phyloP scores from a whole-genome alignment of 2,113 vertebrate genomes.

The Nibea coibor region DNA sequence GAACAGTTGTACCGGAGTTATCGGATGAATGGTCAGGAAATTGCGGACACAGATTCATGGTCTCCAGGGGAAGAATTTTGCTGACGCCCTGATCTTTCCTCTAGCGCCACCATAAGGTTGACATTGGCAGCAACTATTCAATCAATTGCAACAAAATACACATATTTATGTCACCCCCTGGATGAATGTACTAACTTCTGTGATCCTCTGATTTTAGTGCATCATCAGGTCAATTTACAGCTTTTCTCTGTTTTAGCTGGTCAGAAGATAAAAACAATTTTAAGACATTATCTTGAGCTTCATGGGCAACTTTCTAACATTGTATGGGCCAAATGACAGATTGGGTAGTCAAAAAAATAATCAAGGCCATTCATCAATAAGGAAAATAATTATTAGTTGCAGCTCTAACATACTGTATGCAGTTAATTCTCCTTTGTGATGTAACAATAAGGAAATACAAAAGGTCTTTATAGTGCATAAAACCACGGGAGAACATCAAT shows the following conservation, averaged over 20 bases:
- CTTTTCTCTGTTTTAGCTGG: neutral
- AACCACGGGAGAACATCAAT: constrained; percentile 20
- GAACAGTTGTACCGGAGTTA: too few relatives aligned
- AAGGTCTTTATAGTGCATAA: neutral
- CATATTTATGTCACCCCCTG: too few relatives aligned
- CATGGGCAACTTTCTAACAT: neutral
- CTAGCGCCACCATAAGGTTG: too few relatives aligned
- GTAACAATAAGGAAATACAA: neutral
- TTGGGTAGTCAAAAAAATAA: neutral
- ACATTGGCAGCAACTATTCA: too few relatives aligned
- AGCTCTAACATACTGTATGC: neutral
- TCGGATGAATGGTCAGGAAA: too few relatives aligned
- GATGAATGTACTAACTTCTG: too few relatives aligned
- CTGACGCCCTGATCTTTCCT: too few relatives aligned
- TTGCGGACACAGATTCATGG: too few relatives aligned
- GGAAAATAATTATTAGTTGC: neutral
- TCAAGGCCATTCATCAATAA: neutral
- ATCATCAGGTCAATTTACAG: too few relatives aligned
- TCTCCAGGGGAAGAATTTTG: too few relatives aligned
- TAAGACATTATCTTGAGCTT: neutral
- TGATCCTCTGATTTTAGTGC: too few relatives aligned
- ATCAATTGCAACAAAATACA: too few relatives aligned
- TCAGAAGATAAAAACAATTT: neutral
- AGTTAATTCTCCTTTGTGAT: neutral
- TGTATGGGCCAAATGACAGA: neutral